phyloP scores from a whole-genome alignment of 2,113 vertebrate species.

The Uropsilus gracilis region DNA sequence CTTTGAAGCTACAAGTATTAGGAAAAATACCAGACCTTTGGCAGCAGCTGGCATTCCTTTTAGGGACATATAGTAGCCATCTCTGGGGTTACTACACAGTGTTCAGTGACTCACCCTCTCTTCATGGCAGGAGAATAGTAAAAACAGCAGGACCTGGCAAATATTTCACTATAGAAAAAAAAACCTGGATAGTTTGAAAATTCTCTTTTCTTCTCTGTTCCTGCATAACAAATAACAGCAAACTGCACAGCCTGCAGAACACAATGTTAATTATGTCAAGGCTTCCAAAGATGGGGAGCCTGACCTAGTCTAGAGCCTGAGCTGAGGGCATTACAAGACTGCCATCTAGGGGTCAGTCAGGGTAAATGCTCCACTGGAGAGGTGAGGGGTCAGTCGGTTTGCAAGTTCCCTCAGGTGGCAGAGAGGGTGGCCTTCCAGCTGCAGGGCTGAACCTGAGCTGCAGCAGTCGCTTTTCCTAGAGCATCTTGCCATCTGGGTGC shows the following conservation, averaged over 20 bases:
- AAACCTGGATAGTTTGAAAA: not conserved
- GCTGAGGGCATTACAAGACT: not conserved
- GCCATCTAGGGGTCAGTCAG: not conserved
- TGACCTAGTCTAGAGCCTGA: accelerated
- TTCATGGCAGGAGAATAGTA: not conserved
- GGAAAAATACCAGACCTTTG: slow-evolving; percentile 20
- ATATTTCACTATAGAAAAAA: not conserved
- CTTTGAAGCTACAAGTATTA: slow-evolving; percentile 44
- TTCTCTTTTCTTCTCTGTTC: not conserved
- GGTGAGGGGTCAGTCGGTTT: not conserved
- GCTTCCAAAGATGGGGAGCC: not conserved
- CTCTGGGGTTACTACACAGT: not conserved
- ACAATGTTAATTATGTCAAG: not conserved
- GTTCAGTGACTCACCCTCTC: not conserved
- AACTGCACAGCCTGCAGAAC: not conserved
- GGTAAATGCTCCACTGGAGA: not conserved
- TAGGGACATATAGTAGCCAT: not conserved
- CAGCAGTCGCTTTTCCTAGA: not conserved
- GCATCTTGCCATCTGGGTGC: not conserved
- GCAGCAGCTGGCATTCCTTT: not conserved
- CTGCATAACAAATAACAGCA: not conserved
- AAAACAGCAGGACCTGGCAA: not conserved
- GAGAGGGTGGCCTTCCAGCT: not conserved
- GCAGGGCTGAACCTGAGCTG: not conserved
- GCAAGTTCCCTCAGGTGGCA: not conserved